Evolutionary conservation across 2,888 invertebrate species (phyloP).

Genomic region (Ichneumon xanthorius): DNA sequence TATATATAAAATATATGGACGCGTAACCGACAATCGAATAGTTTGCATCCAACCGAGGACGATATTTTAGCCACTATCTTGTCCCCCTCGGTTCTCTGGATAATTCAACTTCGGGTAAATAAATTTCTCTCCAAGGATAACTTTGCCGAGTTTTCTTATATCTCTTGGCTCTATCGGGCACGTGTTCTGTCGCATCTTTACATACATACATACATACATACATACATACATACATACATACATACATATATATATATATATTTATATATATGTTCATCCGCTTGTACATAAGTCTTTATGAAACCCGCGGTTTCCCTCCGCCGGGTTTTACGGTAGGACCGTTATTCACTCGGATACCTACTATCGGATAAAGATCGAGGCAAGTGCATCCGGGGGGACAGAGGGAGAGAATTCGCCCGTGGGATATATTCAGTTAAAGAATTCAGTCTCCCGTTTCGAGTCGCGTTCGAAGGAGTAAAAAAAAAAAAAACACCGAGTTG

Average conservation of each 20-base stretch:
- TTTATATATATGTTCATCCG: neutral
- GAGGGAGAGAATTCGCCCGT: neutral
- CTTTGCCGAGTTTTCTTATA: neutral
- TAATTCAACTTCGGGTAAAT: constrained; percentile 14
- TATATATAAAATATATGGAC: neutral
- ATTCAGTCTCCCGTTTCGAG: constrained; percentile 47
- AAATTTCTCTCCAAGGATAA: constrained; percentile 17
- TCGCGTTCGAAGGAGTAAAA: constrained; percentile 21
- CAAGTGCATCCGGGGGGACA: constrained; percentile 32
- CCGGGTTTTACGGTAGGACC: constrained; percentile 36
- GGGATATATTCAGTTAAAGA: constrained; percentile 34
- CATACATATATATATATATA: neutral
- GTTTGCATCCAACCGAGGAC: neutral
- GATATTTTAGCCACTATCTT: neutral
- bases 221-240: neutral
- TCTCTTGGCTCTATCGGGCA: neutral
- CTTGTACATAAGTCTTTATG: constrained; percentile 58
- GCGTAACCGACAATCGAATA: neutral
- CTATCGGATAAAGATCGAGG: constrained; percentile 62
- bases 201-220: neutral
- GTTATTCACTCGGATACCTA: constrained; percentile 56
- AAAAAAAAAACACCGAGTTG: constrained; percentile 6
- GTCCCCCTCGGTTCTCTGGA: neutral
- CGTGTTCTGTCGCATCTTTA: neutral
- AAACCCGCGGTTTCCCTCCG: constrained; percentile 55